Base-by-base conservation (phyloP, 2,113 vertebrate species). In the Xiphophorus hellerii region DNA sequence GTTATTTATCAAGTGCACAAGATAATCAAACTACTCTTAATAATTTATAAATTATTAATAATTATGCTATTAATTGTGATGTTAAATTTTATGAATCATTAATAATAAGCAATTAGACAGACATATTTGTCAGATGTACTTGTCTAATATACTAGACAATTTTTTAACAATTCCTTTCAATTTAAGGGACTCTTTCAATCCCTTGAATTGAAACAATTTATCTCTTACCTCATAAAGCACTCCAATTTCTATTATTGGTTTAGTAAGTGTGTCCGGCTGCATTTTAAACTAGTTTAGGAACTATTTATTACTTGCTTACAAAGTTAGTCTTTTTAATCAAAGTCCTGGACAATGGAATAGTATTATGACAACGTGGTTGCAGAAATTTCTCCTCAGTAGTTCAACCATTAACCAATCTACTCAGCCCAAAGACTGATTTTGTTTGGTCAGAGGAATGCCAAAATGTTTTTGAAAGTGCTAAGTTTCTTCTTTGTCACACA, bases 261-360 rank as follows among this genome's bases (percentile, higher is more conserved):
- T 54, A 48, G 14, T 8, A 10, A 22, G 22, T 54, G 51, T 54
- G 17, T 54, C 9, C 5, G 10, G 51, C 6, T 54, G 20, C 20
- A 54, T 54, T 54, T 25, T 8, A 25, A 54, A 9, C 20, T 25
- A 25, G 51, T 54, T 54, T 2, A 25, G 20, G 6, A 54, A 25
- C 20, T 54, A 54, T 54, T 54, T 25, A 54, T 54, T 25, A 25
- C 51, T 54, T 25, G 51, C 8, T 25, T 54, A 54, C 25, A 54
- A 54, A 9, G 51, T 22, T 22, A 54, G 51, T 54, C 51, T 54
- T 54, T 54, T 25, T 54, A 22, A 7, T 35, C 8, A 60, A 31
- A 73, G 76, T 86, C 86, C 83, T 90, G 89, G 82, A 75, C 66
- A 54, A 42, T 58, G 74, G 65, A 54, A 44, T 73, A 64, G 67